Percentiles rank a stretch among this genome's conserved stretches.
These are phyloP conservation scores for Octopus bimaculoides DNA, from an alignment of 1,140 invertebrate genomes.

Conservation along the genomic window DNA sequence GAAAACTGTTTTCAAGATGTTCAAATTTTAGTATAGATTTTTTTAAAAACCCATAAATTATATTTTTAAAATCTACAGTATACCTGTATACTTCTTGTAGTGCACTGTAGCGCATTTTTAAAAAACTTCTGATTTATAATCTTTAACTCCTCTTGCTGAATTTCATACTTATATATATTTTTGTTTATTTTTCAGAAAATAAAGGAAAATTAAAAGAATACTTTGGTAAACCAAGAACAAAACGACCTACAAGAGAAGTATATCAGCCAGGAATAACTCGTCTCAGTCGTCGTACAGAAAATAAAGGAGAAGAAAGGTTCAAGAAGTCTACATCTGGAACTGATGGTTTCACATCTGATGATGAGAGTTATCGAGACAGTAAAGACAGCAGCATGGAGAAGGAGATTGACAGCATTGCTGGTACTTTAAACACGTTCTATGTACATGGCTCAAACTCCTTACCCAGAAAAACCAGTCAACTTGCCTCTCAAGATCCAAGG, in stretches of 20 bases:
- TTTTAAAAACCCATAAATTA: no score
- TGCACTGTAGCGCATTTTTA: background rate
- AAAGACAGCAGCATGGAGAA: slow-evolving; percentile 38
- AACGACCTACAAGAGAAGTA: slow-evolving; percentile 32
- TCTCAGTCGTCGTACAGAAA: slow-evolving; percentile 15
- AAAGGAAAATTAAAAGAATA: slow-evolving; percentile 3
- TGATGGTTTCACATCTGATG: slow-evolving; percentile 24
- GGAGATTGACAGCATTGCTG: slow-evolving; percentile 11
- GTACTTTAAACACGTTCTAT: slow-evolving; percentile 12
- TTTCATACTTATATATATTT: background rate
- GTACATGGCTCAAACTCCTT: slow-evolving; percentile 13
- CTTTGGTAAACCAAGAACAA: background rate
- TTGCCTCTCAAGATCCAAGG: slow-evolving; percentile 16
- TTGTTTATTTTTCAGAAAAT: slow-evolving; percentile 8
- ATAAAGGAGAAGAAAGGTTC: slow-evolving; percentile 10
- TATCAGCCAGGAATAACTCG: slow-evolving; percentile 35
- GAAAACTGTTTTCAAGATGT: no score
- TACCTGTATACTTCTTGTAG: no score
- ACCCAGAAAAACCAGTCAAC: slow-evolving; percentile 8
- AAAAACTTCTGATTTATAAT: background rate
- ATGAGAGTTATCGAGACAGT: slow-evolving; percentile 27
- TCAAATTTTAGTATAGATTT: no score
- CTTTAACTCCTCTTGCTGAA: background rate
- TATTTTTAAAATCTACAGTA: no score
- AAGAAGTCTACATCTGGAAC: slow-evolving; percentile 29